phyloP scores from a whole-genome alignment of 1,140 invertebrate species.

The Trachymyrmex septentrionalis region DNA sequence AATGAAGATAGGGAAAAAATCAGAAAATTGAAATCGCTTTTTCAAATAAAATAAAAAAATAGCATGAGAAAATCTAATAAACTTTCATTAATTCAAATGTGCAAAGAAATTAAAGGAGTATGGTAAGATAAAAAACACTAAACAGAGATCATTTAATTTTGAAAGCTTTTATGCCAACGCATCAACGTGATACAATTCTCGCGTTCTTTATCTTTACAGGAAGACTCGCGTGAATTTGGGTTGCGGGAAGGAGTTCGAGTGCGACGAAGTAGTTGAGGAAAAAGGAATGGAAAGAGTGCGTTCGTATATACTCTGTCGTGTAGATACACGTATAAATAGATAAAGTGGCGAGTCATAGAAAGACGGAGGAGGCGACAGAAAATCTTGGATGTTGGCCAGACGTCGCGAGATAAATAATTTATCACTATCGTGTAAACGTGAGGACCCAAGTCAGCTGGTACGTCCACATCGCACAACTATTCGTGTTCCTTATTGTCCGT shows the following conservation, averaged over 20 bases:
- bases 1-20: background rate
- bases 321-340: conserved; percentile 67
- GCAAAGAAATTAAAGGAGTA: background rate
- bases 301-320: background rate
- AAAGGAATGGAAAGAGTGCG: background rate
- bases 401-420: conserved; percentile 82
- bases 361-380: conserved; percentile 72
- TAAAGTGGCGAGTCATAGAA: conserved; percentile 54
- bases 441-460: conserved; percentile 75
- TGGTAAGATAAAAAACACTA: background rate
- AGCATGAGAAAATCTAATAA: background rate
- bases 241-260: conserved; percentile 18
- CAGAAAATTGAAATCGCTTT: background rate
- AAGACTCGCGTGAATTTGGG: conserved; percentile 54
- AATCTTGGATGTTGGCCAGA: conserved; percentile 81
- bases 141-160: background rate
- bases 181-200: background rate
- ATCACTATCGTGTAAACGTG: conserved; percentile 80
- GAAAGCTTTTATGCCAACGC: background rate
- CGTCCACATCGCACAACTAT: conserved; percentile 46
- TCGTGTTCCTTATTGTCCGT: conserved; percentile 61
- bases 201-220: conserved; percentile 29
- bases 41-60: conserved; percentile 2
- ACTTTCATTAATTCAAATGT: background rate
- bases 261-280: background rate